These are phyloP conservation scores for Dryadula phaetusa DNA, from an alignment of 2,888 invertebrate genomes.

Conservation along the genomic window DNA sequence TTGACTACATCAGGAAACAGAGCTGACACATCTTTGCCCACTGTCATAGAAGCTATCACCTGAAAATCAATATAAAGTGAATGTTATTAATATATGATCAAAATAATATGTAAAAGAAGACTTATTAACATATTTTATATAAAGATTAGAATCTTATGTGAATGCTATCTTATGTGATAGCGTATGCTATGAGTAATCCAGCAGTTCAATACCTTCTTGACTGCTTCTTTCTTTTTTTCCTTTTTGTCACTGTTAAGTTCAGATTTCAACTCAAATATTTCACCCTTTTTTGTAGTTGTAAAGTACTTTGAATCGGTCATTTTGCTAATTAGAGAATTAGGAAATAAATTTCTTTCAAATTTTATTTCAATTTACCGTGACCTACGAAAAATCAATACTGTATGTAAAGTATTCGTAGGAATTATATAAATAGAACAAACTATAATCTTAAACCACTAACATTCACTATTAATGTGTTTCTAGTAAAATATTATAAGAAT, in stretches of 20 bases:
- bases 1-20: constrained; percentile 99
- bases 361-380: constrained; percentile 33
- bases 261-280: constrained; percentile 99
- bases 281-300: constrained; percentile 99
- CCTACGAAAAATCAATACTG: constrained; percentile 62
- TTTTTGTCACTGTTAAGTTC: constrained; percentile 99
- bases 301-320: constrained; percentile 99
- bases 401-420: neutral
- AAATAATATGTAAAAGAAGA: neutral
- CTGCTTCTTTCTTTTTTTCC: constrained; percentile 99
- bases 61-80: constrained; percentile 59
- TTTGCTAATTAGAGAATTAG: constrained; percentile 49
- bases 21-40: constrained; percentile 99
- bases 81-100: neutral
- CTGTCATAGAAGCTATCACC: constrained; percentile 99
- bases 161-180: neutral
- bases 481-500: neutral
- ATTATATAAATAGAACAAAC: constrained; percentile 4
- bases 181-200: constrained; percentile 3
- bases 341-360: constrained; percentile 21
- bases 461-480: neutral
- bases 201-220: constrained; percentile 92
- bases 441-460: constrained; percentile 31
- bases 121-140: neutral
- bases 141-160: neutral